These are phyloP conservation scores for Rhynchotus rufescens DNA, from an alignment of 2,797 vertebrate species.

Conservation along the genomic window DNA sequence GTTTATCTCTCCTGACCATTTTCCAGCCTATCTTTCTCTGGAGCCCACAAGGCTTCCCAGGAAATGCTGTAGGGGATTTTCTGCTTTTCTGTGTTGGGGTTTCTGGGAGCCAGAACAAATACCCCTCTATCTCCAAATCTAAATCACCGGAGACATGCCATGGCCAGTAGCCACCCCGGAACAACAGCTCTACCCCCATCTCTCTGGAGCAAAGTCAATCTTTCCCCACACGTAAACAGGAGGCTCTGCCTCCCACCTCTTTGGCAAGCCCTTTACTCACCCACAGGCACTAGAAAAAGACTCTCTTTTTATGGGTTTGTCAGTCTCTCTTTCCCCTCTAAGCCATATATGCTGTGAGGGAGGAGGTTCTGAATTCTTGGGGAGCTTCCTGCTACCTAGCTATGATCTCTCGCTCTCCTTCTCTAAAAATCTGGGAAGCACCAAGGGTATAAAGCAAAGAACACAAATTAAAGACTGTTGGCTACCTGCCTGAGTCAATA, in stretches of 20 bases:
- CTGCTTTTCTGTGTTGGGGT: background rate
- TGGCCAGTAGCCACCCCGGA: constrained; percentile 36
- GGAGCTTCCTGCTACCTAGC: background rate
- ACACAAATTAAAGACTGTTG: background rate
- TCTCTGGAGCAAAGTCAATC: background rate
- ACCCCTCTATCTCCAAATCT: background rate
- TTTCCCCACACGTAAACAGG: constrained; percentile 21
- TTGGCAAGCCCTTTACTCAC: background rate
- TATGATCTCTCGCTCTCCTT: background rate
- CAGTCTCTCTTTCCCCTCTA: background rate
- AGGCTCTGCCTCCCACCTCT: constrained; percentile 18
- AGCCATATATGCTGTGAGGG: background rate
- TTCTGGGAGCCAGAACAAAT: background rate
- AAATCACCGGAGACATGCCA: background rate
- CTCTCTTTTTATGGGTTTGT: background rate
- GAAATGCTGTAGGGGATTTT: constrained; percentile 34
- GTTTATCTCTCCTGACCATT: background rate
- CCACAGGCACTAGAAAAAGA: background rate
- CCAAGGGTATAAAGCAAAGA: background rate
- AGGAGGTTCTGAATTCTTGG: background rate
- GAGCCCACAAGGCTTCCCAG: background rate
- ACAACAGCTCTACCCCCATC: background rate
- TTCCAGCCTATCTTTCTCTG: background rate
- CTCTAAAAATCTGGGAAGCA: background rate
- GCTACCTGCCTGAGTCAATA: background rate